These are phyloP conservation scores for Drosophila teissieri DNA, from an alignment of 1,140 invertebrate genomes.

Conservation along the genomic window DNA sequence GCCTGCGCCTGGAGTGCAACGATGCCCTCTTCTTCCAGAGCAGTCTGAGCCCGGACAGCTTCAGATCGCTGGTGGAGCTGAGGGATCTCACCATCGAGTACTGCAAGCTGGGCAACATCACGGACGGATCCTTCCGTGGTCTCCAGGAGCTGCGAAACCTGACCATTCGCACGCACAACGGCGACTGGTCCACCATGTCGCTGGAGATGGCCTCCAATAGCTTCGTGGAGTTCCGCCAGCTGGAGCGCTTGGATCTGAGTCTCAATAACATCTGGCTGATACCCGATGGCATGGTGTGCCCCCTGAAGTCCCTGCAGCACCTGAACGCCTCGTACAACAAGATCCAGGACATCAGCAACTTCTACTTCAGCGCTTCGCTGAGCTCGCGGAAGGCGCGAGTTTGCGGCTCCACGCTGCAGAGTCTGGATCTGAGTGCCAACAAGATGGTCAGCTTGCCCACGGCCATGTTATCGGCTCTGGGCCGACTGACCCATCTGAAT, in stretches of 20 bases:
- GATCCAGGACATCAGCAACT: conserved; percentile 90
- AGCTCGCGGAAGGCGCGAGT: conserved; percentile 86
- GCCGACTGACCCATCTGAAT: conserved; percentile 88
- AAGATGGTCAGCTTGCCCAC: conserved; percentile 91
- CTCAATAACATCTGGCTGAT: conserved; percentile 95
- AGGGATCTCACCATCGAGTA: conserved; percentile 94
- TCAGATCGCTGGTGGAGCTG: conserved; percentile 92
- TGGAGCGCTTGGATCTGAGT: conserved; percentile 93
- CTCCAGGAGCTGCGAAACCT: conserved; percentile 92
- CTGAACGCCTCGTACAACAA: conserved; percentile 93
- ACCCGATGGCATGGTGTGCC: conserved; percentile 93
- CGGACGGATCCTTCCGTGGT: conserved; percentile 92
- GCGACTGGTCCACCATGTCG: conserved; percentile 94
- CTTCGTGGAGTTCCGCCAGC: conserved; percentile 89
- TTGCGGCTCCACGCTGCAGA: conserved; percentile 89
- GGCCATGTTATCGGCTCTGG: conserved; percentile 90
- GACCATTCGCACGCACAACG: conserved; percentile 94
- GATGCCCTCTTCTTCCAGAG: conserved; percentile 94
- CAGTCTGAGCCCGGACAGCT: conserved; percentile 93
- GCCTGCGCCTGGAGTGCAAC: conserved; percentile 92
- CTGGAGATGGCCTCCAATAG: conserved; percentile 91
- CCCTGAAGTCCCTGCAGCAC: conserved; percentile 90
- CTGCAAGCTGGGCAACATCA: conserved; percentile 95
- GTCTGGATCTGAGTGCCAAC: conserved; percentile 93
- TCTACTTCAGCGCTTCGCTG: conserved; percentile 89